A percentile compares a stretch with the other conserved stretches of the same genome.
Evolutionary conservation across 23 tunicate species (phyloP).

Genomic region (Phallusia fumigata): DNA sequence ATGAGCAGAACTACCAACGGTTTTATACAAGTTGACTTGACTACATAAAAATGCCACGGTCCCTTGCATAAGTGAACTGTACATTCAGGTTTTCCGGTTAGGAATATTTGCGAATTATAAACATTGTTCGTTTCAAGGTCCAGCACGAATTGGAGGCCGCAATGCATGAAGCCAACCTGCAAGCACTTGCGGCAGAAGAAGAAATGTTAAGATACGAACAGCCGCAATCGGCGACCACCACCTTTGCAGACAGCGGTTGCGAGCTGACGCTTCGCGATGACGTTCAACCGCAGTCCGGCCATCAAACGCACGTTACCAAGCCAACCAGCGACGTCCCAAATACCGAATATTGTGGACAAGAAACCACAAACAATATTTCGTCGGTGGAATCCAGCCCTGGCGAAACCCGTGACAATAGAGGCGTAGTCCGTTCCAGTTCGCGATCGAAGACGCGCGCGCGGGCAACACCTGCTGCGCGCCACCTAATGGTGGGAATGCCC

Average conservation of each 20-base stretch:
- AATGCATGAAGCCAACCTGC: constrained; percentile 26
- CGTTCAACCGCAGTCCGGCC: not conserved
- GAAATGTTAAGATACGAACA: constrained; percentile 16
- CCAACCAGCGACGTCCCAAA: not conserved
- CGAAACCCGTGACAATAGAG: constrained; percentile 1
- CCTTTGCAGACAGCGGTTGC: constrained; percentile 44
- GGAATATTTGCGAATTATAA: not conserved
- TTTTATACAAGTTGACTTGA: too few relatives aligned
- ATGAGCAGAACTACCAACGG: too few relatives aligned
- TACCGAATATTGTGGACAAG: not conserved
- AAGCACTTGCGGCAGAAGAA: constrained; percentile 31
- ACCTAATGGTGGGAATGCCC: constrained; percentile 29
- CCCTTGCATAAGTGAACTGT: not conserved
- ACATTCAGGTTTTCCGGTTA: not conserved
- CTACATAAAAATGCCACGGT: too few relatives aligned
- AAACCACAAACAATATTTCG: not conserved
- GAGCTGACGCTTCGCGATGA: constrained; percentile 20
- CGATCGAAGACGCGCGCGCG: constrained; percentile 38
- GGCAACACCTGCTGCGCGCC: constrained; percentile 21
- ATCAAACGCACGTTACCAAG: too few relatives aligned
- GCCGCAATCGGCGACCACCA: constrained; percentile 2
- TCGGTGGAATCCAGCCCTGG: not conserved
- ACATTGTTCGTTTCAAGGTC: constrained; percentile 15
- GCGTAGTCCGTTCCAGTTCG: not conserved
- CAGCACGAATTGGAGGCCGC: constrained; percentile 37